Evolutionary conservation across 1,140 invertebrate genomes (phyloP), one percentile per base, ranked within the genome.

Genomic region (Agrilus planipennis): DNA sequence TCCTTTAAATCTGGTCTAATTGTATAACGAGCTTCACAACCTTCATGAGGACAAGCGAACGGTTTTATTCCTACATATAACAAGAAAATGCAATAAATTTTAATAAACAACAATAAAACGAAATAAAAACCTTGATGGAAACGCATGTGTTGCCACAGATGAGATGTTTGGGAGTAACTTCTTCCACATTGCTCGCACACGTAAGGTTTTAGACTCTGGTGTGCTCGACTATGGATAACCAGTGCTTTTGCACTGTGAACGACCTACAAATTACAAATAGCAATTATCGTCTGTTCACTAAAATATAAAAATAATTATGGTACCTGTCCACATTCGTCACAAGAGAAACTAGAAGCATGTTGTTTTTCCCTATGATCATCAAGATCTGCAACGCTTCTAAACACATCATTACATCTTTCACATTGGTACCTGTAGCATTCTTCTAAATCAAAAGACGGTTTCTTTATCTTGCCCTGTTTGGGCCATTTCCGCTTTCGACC

Each of bases 1-100:
- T 79, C 75, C 42, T 77, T 77, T 38, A 79, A 57, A 53, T 79
- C 76, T 15, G 75, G 75, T 18, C 76, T 68, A 21, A 78, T 73
- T 11, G 76, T 77, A 41, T 77, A 77, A 44, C 71, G 65, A 1
- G 72, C 70, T 29, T 71, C 73, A 41, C 75, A 77, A 23, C 71
- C 71, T 41, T 71, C 67, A 46, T 70, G 67, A 9, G 64, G 64
- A 28, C 72, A 75, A 2, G 68, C 71, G 41, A 74, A 74, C 0
- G 72, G 72, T 51, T 74, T 75, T 0, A 74, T 70, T 23, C 71
- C 71, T 71, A 57, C 31, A 55, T 45, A 41, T 22, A 41, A 21
- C 16, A 7, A 18, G 9, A 34, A 4, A 34, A 34, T 18, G 4
- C 4, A 34, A 10, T 20, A 5, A 34, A 3, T 9, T 9, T 18